These are phyloP conservation scores for Labeo calbasu DNA, from an alignment of 2,797 vertebrate genomes.

Conservation along the genomic window DNA sequence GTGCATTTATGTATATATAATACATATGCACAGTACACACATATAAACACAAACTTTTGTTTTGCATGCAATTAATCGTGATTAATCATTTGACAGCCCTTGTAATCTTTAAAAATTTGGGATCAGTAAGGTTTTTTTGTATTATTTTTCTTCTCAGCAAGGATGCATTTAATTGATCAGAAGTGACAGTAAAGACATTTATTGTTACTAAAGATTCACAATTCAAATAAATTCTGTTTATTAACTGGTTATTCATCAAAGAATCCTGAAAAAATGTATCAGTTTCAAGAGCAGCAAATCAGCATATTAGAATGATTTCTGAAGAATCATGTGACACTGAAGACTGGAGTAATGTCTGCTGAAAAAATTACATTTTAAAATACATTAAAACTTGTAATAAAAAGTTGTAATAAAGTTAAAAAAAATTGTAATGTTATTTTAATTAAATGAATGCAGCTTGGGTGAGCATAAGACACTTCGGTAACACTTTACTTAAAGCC, in stretches of 20 bases:
- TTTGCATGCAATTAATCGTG: too few relatives aligned
- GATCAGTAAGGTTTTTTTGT: too few relatives aligned
- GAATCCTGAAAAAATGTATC: not conserved
- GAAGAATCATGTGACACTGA: not conserved
- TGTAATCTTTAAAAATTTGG: not conserved
- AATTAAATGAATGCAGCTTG: not conserved
- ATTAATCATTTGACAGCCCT: too few relatives aligned
- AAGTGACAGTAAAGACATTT: not conserved
- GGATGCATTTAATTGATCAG: not conserved
- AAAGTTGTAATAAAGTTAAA: not conserved
- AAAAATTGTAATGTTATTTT: not conserved
- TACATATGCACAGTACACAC: too few relatives aligned
- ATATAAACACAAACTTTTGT: too few relatives aligned
- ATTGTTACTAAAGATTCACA: not conserved
- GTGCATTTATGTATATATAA: too few relatives aligned
- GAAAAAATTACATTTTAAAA: not conserved
- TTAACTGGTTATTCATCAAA: not conserved
- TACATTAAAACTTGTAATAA: not conserved
- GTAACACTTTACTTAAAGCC: too few relatives aligned
- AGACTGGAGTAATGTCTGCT: not conserved
- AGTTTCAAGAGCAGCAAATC: not conserved
- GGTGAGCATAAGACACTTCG: not conserved
- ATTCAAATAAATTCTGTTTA: not conserved
- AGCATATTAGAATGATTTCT: not conserved
- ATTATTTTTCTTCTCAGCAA: not conserved